Base-by-base conservation (phyloP, 1,140 invertebrate genomes). In the Neodiprion lecontei region DNA sequence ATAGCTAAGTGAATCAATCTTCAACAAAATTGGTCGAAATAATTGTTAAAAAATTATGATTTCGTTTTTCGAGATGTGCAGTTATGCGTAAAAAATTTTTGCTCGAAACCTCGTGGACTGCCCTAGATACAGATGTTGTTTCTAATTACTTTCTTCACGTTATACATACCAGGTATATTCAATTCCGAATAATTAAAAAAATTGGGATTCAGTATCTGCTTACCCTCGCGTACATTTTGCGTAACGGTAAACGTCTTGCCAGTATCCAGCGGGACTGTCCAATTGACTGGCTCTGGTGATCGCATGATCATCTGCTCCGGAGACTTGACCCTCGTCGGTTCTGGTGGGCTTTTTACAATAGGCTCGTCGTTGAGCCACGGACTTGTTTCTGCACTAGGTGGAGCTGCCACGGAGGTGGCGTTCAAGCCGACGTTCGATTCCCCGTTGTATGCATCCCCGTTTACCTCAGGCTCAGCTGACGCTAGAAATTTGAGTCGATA, bases 201-300 rank as follows among this genome's bases (percentile, higher is more conserved):
- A 12, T 66, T 10, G 40, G 23, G 48, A 68, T 73, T n/a, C 17
- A 72, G 17, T 21, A 66, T 72, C n/a, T 80, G 85, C 87, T 89
- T 89, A 95, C 95, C 95, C 90, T 95, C 94, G 87, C 93, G 93
- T 78, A 96, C 94, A 88, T 96, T 96, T 89, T 96, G 95, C 50
- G 95, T 96, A 77, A 96, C 95, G 67, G 95, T 96, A 87, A 97
- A 96, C 9, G 95, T 96, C 90, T 96, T 96, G 75, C 95, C 95
- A 75, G 95, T 97, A 86, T 97, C 96, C 78, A 97, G 90, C 69
- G 96, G 96, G 73, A 98, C 96, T 23, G 95, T 97, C 96, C 96
- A 98, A 86, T 97, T 97, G 81, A 97, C 96, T 71, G 95, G 95
- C 87, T 96, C 95, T 8, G 96, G 96, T 10, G 95, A 96, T 70